Conservation (phyloP, 2,113 vertebrate species). For the Platycercus adscitus region DNA sequence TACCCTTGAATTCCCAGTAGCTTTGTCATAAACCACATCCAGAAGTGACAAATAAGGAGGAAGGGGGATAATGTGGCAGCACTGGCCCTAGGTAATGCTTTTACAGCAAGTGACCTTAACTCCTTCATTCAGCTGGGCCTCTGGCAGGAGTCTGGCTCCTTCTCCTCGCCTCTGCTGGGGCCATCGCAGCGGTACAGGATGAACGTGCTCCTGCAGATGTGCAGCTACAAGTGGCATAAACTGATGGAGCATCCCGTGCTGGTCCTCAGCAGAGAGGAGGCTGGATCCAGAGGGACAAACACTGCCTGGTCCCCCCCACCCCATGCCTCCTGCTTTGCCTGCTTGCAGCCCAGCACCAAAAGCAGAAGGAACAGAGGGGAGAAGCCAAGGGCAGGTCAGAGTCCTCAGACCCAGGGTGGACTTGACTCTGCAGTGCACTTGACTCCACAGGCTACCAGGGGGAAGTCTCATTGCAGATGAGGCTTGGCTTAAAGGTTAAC, state of each 20-base stretch:
- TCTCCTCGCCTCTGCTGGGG: neutral
- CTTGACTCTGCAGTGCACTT: accelerated
- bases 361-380: neutral
- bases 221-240: accelerated
- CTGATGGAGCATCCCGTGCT: neutral
- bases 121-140: neutral
- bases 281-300: neutral
- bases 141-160: neutral
- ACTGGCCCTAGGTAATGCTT: neutral
- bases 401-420: accelerated
- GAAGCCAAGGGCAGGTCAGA: neutral
- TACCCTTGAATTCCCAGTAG: neutral
- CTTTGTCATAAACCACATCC: neutral
- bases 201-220: accelerated
- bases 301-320: neutral
- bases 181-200: neutral
- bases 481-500: neutral
- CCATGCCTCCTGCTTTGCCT: neutral
- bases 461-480: neutral
- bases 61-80: neutral
- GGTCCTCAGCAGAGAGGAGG: neutral
- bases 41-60: neutral
- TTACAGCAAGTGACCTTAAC: neutral
- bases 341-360: neutral
- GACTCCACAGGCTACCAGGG: neutral